Evolutionary conservation across 2,888 invertebrate genomes (phyloP), one percentile per base, ranked within the genome.

Genomic region (Lordiphosa andalusiaca): DNA sequence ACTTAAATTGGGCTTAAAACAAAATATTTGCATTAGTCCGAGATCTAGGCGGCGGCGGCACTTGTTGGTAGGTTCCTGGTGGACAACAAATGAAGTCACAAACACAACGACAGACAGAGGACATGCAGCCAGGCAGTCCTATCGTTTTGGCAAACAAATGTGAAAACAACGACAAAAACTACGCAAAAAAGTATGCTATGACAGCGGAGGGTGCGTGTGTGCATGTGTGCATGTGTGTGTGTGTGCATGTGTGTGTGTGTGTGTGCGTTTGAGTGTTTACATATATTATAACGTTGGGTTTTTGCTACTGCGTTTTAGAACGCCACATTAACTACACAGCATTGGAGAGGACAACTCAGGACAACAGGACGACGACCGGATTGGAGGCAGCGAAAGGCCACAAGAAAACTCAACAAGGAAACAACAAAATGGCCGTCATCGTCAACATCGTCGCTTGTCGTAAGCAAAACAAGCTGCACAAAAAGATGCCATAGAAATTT

Each of bases 271-370:
- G 49, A 38, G 48, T 37, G 68, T 74, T 73, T 73, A 70, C 74
- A 67, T 73, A 71, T 67, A 67, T 63, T 68, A 50, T 56, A 44
- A 44, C 44, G 44, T 44, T 44, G 44, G 44, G 44, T 44, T 44
- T 16, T 44, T 44, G 69, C 74, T 53, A 59, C 76, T 78, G 84
- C 78, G 74, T 81, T 78, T 84, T 80, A 80, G 77, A 81, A 78
- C 62, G 82, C 64, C 84, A 78, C 78, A 81, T 78, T 78, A 78
- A 81, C 84, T 84, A 72, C 78, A 78, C 68, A 75, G 75, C 80
- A 83, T 70, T 80, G 83, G 69, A 62, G 67, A 77, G 64, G 67
- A 42, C 56, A 63, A 57, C 16, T 1, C 53, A 44, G 38, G 16
- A 39, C 50, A 54, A 53, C n/a, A 50, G 50, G 40, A 42, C 38